These are phyloP conservation scores for Chloroclystis v-ata DNA, from an alignment of 2,888 invertebrate genomes.

Conservation along the genomic window DNA sequence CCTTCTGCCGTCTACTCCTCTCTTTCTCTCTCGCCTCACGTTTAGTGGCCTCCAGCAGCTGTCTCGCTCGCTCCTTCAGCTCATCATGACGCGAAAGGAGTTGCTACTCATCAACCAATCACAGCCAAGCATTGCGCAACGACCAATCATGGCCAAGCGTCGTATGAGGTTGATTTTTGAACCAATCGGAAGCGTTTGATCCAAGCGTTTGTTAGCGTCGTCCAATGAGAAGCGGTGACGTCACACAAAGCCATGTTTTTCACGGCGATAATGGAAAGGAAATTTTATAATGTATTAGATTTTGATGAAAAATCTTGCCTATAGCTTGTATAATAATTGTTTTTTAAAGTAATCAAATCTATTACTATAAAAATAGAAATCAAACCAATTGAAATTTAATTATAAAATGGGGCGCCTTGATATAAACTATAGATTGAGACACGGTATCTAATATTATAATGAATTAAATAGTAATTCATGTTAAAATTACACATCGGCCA, in stretches of 20 bases:
- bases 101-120: slow-evolving; percentile 69
- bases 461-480: no score
- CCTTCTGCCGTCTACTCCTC: slow-evolving; percentile 50
- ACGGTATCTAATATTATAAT: no score
- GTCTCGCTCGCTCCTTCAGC: slow-evolving; percentile 89
- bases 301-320: background rate
- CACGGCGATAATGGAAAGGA: slow-evolving; percentile 61
- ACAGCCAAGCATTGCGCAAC: slow-evolving; percentile 27
- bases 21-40: slow-evolving; percentile 79
- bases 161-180: slow-evolving; percentile 1
- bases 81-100: slow-evolving; percentile 89
- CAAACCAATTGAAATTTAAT: no score
- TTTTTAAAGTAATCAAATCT: no score
- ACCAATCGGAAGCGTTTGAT: slow-evolving; percentile 33
- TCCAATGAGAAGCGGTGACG: slow-evolving; percentile 46
- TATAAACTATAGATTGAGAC: no score
- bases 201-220: slow-evolving; percentile 43
- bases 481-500: no score
- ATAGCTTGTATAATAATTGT: no score
- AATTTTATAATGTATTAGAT: slow-evolving; percentile 15
- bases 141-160: slow-evolving; percentile 5
- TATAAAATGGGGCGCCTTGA: no score
- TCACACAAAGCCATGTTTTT: slow-evolving; percentile 48
- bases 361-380: no score
- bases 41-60: slow-evolving; percentile 88